Evolutionary conservation across 2,888 invertebrate species (phyloP), one percentile per base, ranked within the genome.

Genomic region (Caenorhabditis afra): DNA sequence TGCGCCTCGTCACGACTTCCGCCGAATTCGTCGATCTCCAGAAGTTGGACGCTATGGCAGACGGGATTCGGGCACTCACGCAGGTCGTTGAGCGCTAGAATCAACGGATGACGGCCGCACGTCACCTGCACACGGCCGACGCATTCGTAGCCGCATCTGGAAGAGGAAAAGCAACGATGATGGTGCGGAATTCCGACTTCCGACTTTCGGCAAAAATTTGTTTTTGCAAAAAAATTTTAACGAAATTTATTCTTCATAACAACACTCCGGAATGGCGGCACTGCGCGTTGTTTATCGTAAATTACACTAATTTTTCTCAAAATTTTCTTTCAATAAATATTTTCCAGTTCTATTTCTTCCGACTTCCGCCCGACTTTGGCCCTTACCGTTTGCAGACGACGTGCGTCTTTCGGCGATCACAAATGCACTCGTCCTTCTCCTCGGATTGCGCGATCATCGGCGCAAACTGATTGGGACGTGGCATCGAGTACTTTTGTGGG

Each of bases 131-230:
- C 79, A 22, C 85, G 83, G 11, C 84, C 85, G 14, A 73, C 41
- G 52, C 81, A 78, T 76, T 85, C 85, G 58, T 79, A 83, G n/a
- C 81, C 81, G 50, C 85, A 85, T 65, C 85, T 84, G 74, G 29
- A 82, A 52, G 1, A n/a, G 12, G 22, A 12, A n/a, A 66, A 14
- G 29, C 4, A 29, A 29, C 29, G 29, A n/a, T n/a, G n/a, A n/a
- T n/a, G n/a, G n/a, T n/a, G n/a, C n/a, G n/a, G n/a, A n/a, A n/a
- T n/a, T n/a, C n/a, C n/a, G n/a, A n/a, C n/a, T n/a, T n/a, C n/a
- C n/a, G n/a, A n/a, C n/a, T n/a, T n/a, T n/a, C n/a, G n/a, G n/a
- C n/a, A n/a, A n/a, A n/a, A n/a, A n/a, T n/a, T n/a, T n/a, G n/a
- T n/a, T n/a, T n/a, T n/a, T n/a, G n/a, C n/a, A n/a, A n/a, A n/a